phyloP scores from a whole-genome alignment of 2,888 invertebrate genomes.

The Synergus laeviventris region DNA sequence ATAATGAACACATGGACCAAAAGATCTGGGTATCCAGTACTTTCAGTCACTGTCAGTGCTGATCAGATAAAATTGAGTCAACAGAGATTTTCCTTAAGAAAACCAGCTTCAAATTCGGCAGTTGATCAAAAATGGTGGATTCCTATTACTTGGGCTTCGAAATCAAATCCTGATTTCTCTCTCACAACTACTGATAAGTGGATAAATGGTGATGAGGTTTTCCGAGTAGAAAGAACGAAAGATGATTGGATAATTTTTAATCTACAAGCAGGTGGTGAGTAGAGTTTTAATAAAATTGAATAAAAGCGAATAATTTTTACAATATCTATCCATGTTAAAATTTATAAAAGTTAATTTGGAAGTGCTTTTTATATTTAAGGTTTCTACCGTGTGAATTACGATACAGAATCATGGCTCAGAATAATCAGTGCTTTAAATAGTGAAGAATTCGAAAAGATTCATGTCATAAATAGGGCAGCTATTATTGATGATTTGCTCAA shows the following conservation, averaged over 20 bases:
- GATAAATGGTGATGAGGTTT: slow-evolving; percentile 53
- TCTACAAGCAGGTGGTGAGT: slow-evolving; percentile 83
- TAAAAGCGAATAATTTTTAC: too few species aligned
- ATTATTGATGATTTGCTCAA: slow-evolving; percentile 83
- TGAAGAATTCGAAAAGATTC: slow-evolving; percentile 76
- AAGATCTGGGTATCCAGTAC: slow-evolving; percentile 89
- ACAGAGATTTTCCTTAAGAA: slow-evolving; percentile 60
- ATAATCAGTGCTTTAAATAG: slow-evolving; percentile 77
- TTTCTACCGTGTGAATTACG: slow-evolving; percentile 81
- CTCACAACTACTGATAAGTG: slow-evolving; percentile 54
- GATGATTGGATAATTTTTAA: slow-evolving; percentile 86
- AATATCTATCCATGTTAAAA: too few species aligned
- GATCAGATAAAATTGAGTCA: slow-evolving; percentile 76
- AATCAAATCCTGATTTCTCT: slow-evolving; percentile 73
- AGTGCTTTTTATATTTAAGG: slow-evolving; percentile 71
- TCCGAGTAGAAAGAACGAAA: background rate
- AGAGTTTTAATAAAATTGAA: background rate
- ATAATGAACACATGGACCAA: slow-evolving; percentile 93
- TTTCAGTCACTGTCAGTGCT: slow-evolving; percentile 80
- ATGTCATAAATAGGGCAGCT: slow-evolving; percentile 82
- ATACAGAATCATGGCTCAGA: slow-evolving; percentile 78
- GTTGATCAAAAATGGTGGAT: slow-evolving; percentile 74
- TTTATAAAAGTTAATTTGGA: too few species aligned
- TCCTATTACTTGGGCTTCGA: slow-evolving; percentile 78
- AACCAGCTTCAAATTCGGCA: slow-evolving; percentile 44